Percentiles rank a stretch among this genome's conserved stretches.
Evolutionary conservation across 1,140 invertebrate species (phyloP).

Genomic region (Brachionus rubens): DNA sequence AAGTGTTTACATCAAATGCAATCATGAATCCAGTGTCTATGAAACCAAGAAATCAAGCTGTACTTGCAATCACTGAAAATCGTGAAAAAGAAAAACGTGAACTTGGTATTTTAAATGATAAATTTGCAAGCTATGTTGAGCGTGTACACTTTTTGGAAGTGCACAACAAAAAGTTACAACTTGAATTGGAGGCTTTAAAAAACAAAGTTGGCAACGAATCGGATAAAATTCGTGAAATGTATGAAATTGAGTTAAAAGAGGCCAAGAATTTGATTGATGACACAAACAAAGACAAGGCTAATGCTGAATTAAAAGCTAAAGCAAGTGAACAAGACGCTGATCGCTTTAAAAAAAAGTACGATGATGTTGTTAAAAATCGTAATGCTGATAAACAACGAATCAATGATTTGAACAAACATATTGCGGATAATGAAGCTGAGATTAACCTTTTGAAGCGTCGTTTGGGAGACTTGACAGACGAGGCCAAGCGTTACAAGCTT

Average conservation of each 20-base stretch:
- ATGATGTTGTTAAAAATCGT: slow-evolving; percentile 58
- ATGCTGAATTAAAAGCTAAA: slow-evolving; percentile 29
- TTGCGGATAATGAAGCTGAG: slow-evolving; percentile 62
- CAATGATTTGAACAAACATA: slow-evolving; percentile 59
- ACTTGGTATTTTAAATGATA: slow-evolving; percentile 62
- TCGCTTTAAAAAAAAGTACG: slow-evolving; percentile 47
- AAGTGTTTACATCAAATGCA: too few relatives aligned
- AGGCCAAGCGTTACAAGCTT: slow-evolving; percentile 58
- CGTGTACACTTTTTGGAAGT: slow-evolving; percentile 63
- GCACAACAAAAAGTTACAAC: slow-evolving; percentile 61
- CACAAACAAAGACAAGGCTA: slow-evolving; percentile 47
- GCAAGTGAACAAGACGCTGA: neutral
- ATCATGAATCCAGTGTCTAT: too few relatives aligned
- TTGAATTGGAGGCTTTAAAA: slow-evolving; percentile 60
- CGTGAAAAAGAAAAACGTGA: slow-evolving; percentile 60
- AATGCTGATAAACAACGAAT: slow-evolving; percentile 60
- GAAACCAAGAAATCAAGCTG: neutral
- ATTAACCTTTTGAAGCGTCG: slow-evolving; percentile 62
- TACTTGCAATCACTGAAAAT: neutral
- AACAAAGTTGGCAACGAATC: slow-evolving; percentile 58
- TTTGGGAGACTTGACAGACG: slow-evolving; percentile 60
- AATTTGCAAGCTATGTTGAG: slow-evolving; percentile 63
- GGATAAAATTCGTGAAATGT: slow-evolving; percentile 54
- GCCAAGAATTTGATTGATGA: slow-evolving; percentile 48
- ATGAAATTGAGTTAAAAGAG: slow-evolving; percentile 52